Evolutionary conservation across 2,888 invertebrate genomes (phyloP), one percentile per base, ranked within the genome.

Genomic region (Acanthosepion esculentum): DNA sequence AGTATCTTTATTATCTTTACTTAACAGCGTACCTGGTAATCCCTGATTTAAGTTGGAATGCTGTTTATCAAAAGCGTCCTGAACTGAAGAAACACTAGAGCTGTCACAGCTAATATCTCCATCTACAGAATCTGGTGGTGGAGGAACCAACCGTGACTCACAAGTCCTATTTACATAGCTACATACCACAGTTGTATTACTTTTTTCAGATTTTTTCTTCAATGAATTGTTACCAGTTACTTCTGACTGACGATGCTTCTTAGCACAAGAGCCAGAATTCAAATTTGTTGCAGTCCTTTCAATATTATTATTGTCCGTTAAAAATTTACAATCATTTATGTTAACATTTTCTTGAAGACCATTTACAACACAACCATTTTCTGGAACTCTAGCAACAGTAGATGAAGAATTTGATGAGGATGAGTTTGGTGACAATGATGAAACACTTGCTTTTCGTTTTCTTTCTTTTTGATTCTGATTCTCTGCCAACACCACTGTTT

Each of bases 91-190:
- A 91, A 96, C 95, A 91, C 96, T 94, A 64, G 94, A 96, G 95
- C 96, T 96, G 95, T 97, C 96, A 95, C 96, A 96, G 95, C 96
- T 96, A 33, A 96, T 94, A 92, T 96, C 96, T 94, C 96, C 95
- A 94, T 96, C 96, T 93, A 96, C 95, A 33, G 96, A 96, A 94
- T 95, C 95, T 94, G 96, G 96, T n/a, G 96, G 96, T 15, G 96
- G 96, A 48, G 96, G 96, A 95, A 96, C 95, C 95, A 96, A 96
- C 92, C 96, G 95, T 93, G 94, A 94, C 33, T 94, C 94, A 94
- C 94, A 94, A 64, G 94, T 64, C 94, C 94, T 94, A 94, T 94
- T 64, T 94, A 94, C 94, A 55, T 55, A 48, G 64, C 94, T 94
- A 94, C 94, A 94, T 94, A 94, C 41, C 94, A 94, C 64, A 94